Evolutionary conservation across 2,888 invertebrate species (phyloP).

Genomic region (Cerceris rybyensis): DNA sequence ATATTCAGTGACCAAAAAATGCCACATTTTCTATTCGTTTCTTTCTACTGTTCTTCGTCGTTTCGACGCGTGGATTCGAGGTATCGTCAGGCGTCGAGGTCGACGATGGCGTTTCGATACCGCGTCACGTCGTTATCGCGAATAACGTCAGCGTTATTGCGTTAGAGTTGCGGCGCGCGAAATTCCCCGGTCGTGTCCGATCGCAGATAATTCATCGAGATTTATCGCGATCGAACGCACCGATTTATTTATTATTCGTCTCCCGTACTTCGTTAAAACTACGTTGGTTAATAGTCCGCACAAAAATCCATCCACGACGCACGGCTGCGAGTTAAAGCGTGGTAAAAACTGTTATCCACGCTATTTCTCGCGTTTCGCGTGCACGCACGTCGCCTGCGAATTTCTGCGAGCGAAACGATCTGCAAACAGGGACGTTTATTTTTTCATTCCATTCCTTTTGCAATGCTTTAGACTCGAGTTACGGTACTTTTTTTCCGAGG

Average conservation of each 20-base stretch:
- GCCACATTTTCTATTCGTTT: neutral
- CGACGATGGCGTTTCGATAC: neutral
- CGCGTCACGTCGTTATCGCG: conserved; percentile 1
- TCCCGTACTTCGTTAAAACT: neutral
- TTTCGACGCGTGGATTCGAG: neutral
- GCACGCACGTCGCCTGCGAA: neutral
- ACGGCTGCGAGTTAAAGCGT: conserved; percentile 6
- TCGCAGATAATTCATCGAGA: conserved; percentile 23
- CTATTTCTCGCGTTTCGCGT: neutral
- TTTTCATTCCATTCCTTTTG: no score
- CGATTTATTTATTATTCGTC: conserved; percentile 30
- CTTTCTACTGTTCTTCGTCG: neutral
- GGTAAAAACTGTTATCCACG: conserved; percentile 28
- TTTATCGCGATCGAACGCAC: conserved; percentile 13
- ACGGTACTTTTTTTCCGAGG: no score
- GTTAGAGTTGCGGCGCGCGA: neutral
- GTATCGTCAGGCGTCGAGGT: neutral
- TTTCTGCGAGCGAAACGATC: no score
- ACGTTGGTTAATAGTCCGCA: conserved; percentile 11
- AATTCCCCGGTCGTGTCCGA: neutral
- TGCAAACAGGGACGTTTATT: no score
- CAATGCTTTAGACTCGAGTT: no score
- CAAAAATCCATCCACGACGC: conserved; percentile 9
- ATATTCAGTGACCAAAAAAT: neutral
- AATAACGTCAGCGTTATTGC: conserved; percentile 12